Conservation (phyloP, 2,888 invertebrate species). For the Phyllotreta striolata region DNA sequence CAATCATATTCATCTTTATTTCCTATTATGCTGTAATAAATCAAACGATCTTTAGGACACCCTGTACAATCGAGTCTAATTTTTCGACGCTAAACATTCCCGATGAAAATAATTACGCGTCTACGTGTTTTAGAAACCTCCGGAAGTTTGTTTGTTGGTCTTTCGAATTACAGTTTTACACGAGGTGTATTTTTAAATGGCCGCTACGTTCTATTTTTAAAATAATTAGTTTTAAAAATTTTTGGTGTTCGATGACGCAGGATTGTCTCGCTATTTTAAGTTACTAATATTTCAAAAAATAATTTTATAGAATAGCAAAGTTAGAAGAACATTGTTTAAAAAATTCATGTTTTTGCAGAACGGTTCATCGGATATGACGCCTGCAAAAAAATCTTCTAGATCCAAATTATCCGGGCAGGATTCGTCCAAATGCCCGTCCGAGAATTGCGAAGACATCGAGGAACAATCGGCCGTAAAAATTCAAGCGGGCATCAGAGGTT, state of each 20-base stretch:
- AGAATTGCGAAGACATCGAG: slow-evolving; percentile 50
- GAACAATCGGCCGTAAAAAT: slow-evolving; percentile 65
- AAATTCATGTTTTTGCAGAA: slow-evolving; percentile 48
- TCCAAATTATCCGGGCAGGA: slow-evolving; percentile 51
- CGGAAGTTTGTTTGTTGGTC: not conserved
- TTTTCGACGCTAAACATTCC: too few relatives aligned
- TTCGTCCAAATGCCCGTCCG: slow-evolving; percentile 40
- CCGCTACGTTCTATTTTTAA: slow-evolving; percentile 23
- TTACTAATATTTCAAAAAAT: too few relatives aligned
- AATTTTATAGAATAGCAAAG: not conserved
- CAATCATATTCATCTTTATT: too few relatives aligned
- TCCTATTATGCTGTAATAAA: too few relatives aligned
- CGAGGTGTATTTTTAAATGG: slow-evolving; percentile 16
- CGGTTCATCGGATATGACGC: slow-evolving; percentile 46
- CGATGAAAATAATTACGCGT: not conserved
- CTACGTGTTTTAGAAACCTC: not conserved
- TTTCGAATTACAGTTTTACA: not conserved
- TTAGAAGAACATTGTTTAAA: not conserved
- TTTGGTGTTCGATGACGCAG: slow-evolving; percentile 2
- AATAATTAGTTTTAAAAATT: slow-evolving; percentile 21
- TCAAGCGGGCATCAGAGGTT: slow-evolving; percentile 66
- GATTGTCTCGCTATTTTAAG: slow-evolving; percentile 6
- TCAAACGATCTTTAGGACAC: too few relatives aligned
- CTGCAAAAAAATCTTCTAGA: slow-evolving; percentile 46
- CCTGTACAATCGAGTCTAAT: too few relatives aligned